These are phyloP conservation scores for Danio rerio DNA, from an alignment of 2,113 vertebrate genomes.

Conservation along the genomic window GRCz12tu NC_133181.1:51203001-51203500, in stretches of 20 bases:
- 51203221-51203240: constrained; percentile 61
- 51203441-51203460: constrained; percentile 26
- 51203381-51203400: constrained; percentile 16
- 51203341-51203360: constrained; percentile 9
- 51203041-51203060: constrained; percentile 77
- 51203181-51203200: constrained; percentile 35
- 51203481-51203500: constrained; percentile 16
- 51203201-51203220: constrained; percentile 49
- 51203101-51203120: constrained; percentile 84
- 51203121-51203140: constrained; percentile 75
- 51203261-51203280: background rate
- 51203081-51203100: constrained; percentile 80
- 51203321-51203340: background rate
- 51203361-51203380: background rate
- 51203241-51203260: constrained; percentile 28
- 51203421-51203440: background rate
- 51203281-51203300: constrained; percentile 9
- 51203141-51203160: constrained; percentile 75
- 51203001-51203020: constrained; percentile 82
- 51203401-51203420: background rate
- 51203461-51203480: constrained; percentile 21
- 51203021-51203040: constrained; percentile 84
- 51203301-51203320: background rate
- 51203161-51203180: constrained; percentile 57
- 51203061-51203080: constrained; percentile 73